Evolutionary conservation across 1,140 invertebrate species (phyloP), one percentile per base, ranked within the genome.

Genomic region (Epicauta chinensis): DNA sequence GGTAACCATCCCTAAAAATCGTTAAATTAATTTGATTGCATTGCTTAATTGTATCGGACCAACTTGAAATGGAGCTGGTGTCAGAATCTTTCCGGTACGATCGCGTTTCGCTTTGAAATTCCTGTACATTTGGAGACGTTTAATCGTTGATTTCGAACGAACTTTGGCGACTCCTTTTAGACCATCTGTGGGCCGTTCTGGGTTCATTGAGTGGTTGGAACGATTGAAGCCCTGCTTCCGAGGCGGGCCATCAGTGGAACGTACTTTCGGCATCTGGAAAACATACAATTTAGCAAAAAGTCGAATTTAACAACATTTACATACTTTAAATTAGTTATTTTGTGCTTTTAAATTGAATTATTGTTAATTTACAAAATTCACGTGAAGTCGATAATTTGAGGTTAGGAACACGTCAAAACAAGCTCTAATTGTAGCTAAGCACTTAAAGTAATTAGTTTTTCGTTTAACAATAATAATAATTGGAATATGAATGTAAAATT

Each of bases 91-190:
- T 23, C 97, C 97, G 38, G 76, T 78, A 62, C 79, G 83, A 75
- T 98, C 85, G 51, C 96, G 81, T 69, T 93, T 95, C 4, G 97
- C 82, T 76, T 97, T 98, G 68, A 89, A 93, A 73, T 95, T 95
- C 56, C 92, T 86, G 74, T 99, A 99, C 93, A 98, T 98, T 69
- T 95, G 90, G 34, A 99, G 72, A 35, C 97, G 78, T 68, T 94
- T 96, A 43, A 99, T 98, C 0, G 97, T 99, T 2, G 85, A 82
- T 73, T 90, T 93, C 6, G 93, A 90, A 55, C 96, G 78, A 29
- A 86, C 80, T 65, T 90, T 89, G 0, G 83, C 82, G 1, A 93
- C 91, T 29, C 89, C 90, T 76, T 89, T 86, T n/a, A 92, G 67
- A 1, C 82, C 83, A 64, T 85, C 82, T 13, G 74, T 81, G 1